Evolutionary conservation across 53 echinoderm and acorn worm species (phyloP), one percentile per base, ranked within the genome.

Genomic region (Zoroaster sp.): DNA sequence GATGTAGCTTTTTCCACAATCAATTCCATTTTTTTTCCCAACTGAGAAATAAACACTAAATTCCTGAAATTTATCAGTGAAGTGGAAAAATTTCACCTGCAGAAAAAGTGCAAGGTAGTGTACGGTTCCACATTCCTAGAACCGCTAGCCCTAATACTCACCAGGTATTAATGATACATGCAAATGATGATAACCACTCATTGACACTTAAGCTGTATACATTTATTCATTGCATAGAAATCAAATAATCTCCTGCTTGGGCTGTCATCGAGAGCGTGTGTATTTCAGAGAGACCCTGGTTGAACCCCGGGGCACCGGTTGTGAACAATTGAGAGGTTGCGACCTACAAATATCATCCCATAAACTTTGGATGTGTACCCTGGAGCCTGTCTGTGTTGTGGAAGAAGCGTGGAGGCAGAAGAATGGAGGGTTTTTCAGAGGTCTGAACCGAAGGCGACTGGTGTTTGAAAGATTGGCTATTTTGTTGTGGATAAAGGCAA

Each of bases 261-360:
- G 21, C 59, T 37, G 30, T 78, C 78, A 53, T 35, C 18, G 78
- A 54, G 52, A 39, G 54, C 78, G 78, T 78, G 78, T 78, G 53
- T 78, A 54, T 53, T 12, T 20, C 36, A 12, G 59, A 78, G 54
- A 38, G 76, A 45, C 51, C 47, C n/a, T 4, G 30, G 49, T 25
- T 59, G 63, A 49, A 46, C 52, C 44, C 76, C 76, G 32, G 76
- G 76, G 76, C 23, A 76, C 18, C 21, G 49, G 13, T 34, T 12
- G 35, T 12, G 17, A 45, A 76, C 76, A 76, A 76, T 76, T 5
- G 17, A 4, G 76, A 46, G 76, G 76, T 76, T 47, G 18, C 15
- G 49, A 76, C 76, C 76, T 76, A 76, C 76, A 76, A 76, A 76
- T 76, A 49, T 14, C 25, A 45, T 49, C 45, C 14, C 46, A 31